Percentiles rank a stretch among this genome's conserved stretches.
phyloP scores from a whole-genome alignment of 1,140 invertebrate genomes.

The Atta texana region DNA sequence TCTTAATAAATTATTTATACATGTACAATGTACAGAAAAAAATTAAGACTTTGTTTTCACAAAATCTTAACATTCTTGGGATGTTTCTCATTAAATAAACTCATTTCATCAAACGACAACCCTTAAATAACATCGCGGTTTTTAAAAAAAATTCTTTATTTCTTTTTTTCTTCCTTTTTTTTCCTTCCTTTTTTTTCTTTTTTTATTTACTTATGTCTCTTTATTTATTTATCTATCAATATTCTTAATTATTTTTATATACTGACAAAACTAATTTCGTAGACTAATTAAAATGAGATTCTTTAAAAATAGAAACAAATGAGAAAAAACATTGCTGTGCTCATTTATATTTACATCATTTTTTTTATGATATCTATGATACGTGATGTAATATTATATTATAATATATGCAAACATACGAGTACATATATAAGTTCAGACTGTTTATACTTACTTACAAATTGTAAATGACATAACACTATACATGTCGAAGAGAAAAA shows the following conservation, averaged over 20 bases:
- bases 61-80: not conserved
- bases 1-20: not conserved
- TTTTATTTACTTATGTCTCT: not conserved
- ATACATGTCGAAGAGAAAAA: not conserved
- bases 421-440: not conserved
- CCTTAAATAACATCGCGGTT: not conserved
- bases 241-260: not conserved
- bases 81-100: not conserved
- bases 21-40: not conserved
- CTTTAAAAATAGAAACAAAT: not conserved
- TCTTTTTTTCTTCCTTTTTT: not conserved
- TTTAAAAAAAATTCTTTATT: conserved; percentile 6
- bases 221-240: not conserved
- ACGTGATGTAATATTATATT: not conserved
- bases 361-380: not conserved
- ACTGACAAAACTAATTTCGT: not conserved
- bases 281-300: not conserved
- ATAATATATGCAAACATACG: not conserved
- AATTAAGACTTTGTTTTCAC: not conserved
- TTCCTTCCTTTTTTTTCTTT: not conserved
- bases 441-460: not conserved
- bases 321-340: not conserved
- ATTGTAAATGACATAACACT: not conserved
- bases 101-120: not conserved
- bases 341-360: not conserved